phyloP scores from a whole-genome alignment of 1,140 invertebrate species.

The Zaprionus camerounensis region DNA sequence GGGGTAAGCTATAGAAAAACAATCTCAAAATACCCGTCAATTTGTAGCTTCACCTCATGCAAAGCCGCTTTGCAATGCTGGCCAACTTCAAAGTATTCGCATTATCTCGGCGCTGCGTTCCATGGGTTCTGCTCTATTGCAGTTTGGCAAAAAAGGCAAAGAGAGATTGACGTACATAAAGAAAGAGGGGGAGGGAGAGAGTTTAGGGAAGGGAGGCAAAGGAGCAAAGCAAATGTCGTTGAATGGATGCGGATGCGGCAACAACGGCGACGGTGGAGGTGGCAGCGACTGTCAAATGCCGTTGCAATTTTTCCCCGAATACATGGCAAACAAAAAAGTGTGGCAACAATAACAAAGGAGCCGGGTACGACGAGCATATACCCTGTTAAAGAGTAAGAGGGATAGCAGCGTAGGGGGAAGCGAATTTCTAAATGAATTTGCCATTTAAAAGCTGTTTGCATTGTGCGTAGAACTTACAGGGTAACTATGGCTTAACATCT shows the following conservation, averaged over 20 bases:
- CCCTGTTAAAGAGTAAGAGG: not conserved
- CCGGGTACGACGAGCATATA: not conserved
- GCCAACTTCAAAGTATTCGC: slow-evolving; percentile 49
- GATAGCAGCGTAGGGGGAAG: not conserved
- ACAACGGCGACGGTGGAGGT: not conserved
- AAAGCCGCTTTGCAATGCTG: not conserved
- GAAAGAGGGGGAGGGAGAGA: not conserved
- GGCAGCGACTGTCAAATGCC: slow-evolving; percentile 70
- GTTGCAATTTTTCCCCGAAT: slow-evolving; percentile 60
- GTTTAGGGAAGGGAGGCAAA: not conserved
- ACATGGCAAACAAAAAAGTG: slow-evolving; percentile 14
- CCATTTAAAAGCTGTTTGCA: not conserved
- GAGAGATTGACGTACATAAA: slow-evolving; percentile 1
- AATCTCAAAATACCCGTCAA: not conserved
- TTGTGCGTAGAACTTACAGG: not conserved
- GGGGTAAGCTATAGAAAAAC: too few relatives aligned
- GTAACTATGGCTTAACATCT: not conserved
- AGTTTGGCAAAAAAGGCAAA: not conserved
- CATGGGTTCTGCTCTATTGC: slow-evolving; percentile 6
- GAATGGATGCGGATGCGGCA: slow-evolving; percentile 73
- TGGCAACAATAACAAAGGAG: not conserved
- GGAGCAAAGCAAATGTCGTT: slow-evolving; percentile 61
- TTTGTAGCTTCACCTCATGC: not conserved
- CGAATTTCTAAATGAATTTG: not conserved
- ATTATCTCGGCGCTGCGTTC: slow-evolving; percentile 35